phyloP scores from a whole-genome alignment of 2,113 vertebrate species.

The Gallinago paraguaiae region DNA sequence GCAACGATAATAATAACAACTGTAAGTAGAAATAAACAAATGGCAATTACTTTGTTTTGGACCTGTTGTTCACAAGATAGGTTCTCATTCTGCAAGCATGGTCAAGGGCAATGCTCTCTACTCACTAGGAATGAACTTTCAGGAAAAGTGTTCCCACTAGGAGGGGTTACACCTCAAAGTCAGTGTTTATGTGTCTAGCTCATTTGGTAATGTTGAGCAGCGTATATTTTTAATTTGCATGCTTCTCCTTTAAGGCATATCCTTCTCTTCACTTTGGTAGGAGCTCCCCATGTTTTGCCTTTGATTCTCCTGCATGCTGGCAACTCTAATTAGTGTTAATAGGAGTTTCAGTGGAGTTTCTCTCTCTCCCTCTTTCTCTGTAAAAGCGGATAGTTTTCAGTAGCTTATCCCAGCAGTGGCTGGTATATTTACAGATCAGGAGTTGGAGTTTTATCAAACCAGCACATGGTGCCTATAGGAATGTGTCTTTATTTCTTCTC shows the following conservation, averaged over 20 bases:
- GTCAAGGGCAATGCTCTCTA: background rate
- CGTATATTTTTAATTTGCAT: constrained; percentile 37
- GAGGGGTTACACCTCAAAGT: background rate
- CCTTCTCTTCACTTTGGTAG: background rate
- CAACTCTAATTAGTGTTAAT: constrained; percentile 38
- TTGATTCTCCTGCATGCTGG: constrained; percentile 34
- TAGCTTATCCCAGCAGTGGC: background rate
- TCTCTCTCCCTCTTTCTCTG: background rate
- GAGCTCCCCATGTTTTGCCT: constrained; percentile 30
- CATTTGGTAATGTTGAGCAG: background rate
- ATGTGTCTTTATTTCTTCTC: background rate
- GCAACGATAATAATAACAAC: background rate
- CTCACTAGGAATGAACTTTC: background rate
- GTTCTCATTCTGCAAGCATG: background rate
- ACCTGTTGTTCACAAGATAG: background rate
- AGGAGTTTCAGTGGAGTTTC: background rate
- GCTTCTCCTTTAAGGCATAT: constrained; percentile 21
- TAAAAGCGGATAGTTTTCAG: background rate
- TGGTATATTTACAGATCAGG: background rate
- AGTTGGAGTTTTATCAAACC: background rate
- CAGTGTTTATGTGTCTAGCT: background rate
- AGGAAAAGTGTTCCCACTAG: background rate
- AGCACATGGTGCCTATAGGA: background rate
- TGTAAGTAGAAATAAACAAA: background rate
- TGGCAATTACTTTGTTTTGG: background rate